Conservation (phyloP, 2,113 vertebrate genomes). For the Eudorcas thomsonii region DNA sequence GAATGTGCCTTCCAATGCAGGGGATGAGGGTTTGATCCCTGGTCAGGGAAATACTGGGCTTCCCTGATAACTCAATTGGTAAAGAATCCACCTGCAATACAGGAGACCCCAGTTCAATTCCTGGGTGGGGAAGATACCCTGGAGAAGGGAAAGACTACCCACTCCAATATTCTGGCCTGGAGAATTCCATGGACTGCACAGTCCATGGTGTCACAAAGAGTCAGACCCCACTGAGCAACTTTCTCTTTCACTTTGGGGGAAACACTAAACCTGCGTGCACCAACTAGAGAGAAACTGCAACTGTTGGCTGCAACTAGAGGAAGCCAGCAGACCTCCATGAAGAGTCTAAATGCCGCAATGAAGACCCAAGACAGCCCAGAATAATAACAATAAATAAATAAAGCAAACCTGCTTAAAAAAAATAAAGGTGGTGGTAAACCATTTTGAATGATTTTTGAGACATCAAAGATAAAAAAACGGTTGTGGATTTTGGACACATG, state of each 20-base stretch:
- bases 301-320: not conserved
- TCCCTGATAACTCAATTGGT: not conserved
- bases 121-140: not conserved
- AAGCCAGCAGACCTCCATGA: not conserved
- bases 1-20: not conserved
- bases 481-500: not conserved
- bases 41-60: not conserved
- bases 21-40: not conserved
- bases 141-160: not conserved
- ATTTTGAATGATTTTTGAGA: not conserved
- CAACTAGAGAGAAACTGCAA: not conserved
- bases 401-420: not conserved
- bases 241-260: not conserved
- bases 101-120: not conserved
- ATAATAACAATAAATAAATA: not conserved
- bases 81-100: not conserved
- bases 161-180: not conserved
- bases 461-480: not conserved
- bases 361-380: not conserved
- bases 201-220: not conserved
- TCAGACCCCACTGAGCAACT: fast-evolving
- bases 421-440: not conserved
- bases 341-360: not conserved
- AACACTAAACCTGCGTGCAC: not conserved
- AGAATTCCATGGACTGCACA: not conserved